Percentiles rank a stretch among this genome's conserved stretches.
These are phyloP conservation scores for Epizoanthus scotinus DNA, from an alignment of 92 coral and sea anemone genomes.

Conservation along the genomic window DNA sequence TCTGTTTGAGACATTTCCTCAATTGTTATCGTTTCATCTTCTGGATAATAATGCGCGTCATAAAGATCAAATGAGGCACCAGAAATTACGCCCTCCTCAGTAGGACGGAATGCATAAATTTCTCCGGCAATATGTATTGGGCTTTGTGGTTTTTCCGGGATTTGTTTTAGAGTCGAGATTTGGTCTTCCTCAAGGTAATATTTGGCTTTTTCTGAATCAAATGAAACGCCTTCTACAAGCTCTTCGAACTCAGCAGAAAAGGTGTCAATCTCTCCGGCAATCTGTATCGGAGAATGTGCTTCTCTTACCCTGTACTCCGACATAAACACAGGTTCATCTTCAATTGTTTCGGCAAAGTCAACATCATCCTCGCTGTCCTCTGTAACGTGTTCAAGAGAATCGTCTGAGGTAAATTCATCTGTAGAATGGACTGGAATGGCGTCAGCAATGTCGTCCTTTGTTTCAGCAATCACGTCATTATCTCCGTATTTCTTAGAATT, in stretches of 20 bases:
- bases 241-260: conserved; percentile 38
- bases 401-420: conserved; percentile 10
- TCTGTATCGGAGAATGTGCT: conserved; percentile 41
- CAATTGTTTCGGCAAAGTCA: conserved; percentile 39
- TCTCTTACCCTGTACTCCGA: conserved; percentile 23
- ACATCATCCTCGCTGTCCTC: conserved; percentile 30
- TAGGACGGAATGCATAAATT: not conserved
- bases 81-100: not conserved
- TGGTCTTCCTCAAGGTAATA: conserved; percentile 39
- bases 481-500: not conserved
- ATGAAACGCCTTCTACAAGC: conserved; percentile 8
- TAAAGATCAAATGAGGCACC: conserved; percentile 16
- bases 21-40: conserved; percentile 10
- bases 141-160: conserved; percentile 18
- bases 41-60: conserved; percentile 8
- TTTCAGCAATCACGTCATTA: not conserved
- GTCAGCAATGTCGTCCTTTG: not conserved
- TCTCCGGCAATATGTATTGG: conserved; percentile 31
- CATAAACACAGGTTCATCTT: conserved; percentile 31
- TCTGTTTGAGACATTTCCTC: not conserved
- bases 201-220: conserved; percentile 14
- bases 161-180: conserved; percentile 7
- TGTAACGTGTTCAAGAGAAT: conserved; percentile 22
- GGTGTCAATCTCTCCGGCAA: conserved; percentile 39
- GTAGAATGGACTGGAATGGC: not conserved